Evolutionary conservation across 2,797 vertebrate genomes (phyloP).

Genomic region (Bucorvus abyssinicus): DNA sequence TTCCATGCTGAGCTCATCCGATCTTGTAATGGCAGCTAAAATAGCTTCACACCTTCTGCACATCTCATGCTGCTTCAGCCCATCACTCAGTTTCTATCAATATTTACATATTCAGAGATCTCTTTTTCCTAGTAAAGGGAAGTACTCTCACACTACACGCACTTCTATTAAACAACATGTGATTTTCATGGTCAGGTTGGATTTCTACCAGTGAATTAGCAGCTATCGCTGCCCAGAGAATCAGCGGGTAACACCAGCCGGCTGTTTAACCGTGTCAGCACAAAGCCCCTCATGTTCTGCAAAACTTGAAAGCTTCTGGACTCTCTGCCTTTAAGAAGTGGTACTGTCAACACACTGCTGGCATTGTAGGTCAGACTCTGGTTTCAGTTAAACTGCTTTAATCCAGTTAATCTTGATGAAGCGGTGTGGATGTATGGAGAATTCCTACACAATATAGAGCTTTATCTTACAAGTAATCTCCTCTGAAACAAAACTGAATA

Average conservation of each 20-base stretch:
- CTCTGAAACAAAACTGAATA: slow-evolving; percentile 28
- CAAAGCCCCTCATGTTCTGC: neutral
- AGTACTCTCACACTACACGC: neutral
- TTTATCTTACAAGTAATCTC: neutral
- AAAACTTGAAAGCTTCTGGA: neutral
- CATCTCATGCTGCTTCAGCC: neutral
- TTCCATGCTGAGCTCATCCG: neutral
- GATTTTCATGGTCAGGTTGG: neutral
- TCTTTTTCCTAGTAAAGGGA: neutral
- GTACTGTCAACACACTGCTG: neutral
- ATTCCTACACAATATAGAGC: neutral
- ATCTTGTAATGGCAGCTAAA: neutral
- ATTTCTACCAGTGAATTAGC: neutral
- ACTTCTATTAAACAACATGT: neutral
- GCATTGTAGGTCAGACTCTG: neutral
- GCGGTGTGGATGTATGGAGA: neutral
- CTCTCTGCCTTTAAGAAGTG: neutral
- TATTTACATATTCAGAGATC: neutral
- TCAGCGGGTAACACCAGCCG: neutral
- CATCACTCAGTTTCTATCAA: neutral
- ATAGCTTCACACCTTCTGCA: neutral
- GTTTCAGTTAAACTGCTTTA: slow-evolving; percentile 1
- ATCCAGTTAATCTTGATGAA: neutral
- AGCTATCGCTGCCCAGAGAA: neutral
- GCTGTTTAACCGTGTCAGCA: neutral